Base-by-base conservation (phyloP, 1,140 invertebrate species). In the Trichoplusia ni region DNA sequence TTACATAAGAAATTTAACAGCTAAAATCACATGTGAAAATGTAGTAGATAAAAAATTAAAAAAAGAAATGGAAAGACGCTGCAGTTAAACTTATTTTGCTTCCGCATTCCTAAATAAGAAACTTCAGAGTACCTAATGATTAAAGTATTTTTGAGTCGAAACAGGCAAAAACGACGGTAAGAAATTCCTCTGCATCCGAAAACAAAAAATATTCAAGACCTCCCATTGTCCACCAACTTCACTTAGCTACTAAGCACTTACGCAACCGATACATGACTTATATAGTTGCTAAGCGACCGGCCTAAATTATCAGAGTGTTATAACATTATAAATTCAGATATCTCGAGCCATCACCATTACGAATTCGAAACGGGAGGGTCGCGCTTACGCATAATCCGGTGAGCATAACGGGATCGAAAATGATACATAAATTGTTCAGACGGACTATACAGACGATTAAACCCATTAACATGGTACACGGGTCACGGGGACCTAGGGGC, bases 351-450 rank as follows among this genome's bases (percentile, higher is more conserved):
- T 79, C 73, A 74, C 66, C 76, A 82, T 87, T 78, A 80, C 67
- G 59, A 73, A 70, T 80, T 64, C 67, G 66, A 58, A 71, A 75
- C 68, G 71, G 61, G 67, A 76, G 74, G 76, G 73, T 66, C 75
- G 68, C 69, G 69, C 53, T 71, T 65, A 71, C 67, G 68, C 54
- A 80, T 87, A 86, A 90, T 86, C 87, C 86, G 37, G 60, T 73
- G 58, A 72, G 80, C 76, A 77, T 90, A 88, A 88, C 81, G 81
- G 85, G 86, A 90, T 90, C 85, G 84, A 87, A 87, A 89, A 90
- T 90, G 85, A 89, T 87, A 90, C 87, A 90, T 90, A 90, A 89
- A 89, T 89, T 78, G 81, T 54, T 61, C 60, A 77, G 75, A 82
- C 74, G 79, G 79, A 87, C 84, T 81, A 75, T 72, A 68, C 75